phyloP scores from a whole-genome alignment of 2,113 vertebrate species.

The Cottus gobio region DNA sequence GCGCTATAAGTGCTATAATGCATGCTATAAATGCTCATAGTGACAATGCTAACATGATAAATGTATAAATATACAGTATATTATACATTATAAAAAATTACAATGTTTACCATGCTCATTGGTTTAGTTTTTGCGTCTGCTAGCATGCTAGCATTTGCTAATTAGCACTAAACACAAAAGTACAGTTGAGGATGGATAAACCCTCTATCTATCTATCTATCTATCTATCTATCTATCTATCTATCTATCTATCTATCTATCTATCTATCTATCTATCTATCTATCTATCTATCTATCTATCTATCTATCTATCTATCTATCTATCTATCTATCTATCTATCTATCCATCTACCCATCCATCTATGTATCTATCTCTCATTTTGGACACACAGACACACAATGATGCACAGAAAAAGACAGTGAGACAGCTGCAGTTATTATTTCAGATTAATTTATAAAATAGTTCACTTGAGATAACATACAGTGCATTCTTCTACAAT shows the following conservation, averaged over 20 bases:
- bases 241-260: no score
- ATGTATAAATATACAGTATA: not conserved
- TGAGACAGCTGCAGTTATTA: constrained; percentile 15
- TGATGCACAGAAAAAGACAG: constrained; percentile 8
- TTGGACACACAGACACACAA: not conserved
- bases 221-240: not conserved
- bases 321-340: no score
- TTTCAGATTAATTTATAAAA: constrained; percentile 82
- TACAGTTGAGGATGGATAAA: not conserved
- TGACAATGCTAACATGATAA: not conserved
- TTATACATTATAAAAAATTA: no score
- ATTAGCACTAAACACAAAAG: not conserved
- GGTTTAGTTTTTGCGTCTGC: not conserved
- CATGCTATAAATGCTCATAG: not conserved
- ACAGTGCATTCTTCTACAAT: constrained; percentile 74
- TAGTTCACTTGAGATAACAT: constrained; percentile 70
- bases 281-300: not conserved
- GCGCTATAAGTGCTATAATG: not conserved
- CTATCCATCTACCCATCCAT: no score
- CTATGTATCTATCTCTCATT: no score
- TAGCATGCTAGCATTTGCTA: not conserved
- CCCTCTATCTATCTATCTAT: not conserved
- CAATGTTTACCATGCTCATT: not conserved
- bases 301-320: not conserved
- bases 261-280: no score